Conservation (phyloP, 1,140 invertebrate genomes). For the Ostrea denselamellosa region DNA sequence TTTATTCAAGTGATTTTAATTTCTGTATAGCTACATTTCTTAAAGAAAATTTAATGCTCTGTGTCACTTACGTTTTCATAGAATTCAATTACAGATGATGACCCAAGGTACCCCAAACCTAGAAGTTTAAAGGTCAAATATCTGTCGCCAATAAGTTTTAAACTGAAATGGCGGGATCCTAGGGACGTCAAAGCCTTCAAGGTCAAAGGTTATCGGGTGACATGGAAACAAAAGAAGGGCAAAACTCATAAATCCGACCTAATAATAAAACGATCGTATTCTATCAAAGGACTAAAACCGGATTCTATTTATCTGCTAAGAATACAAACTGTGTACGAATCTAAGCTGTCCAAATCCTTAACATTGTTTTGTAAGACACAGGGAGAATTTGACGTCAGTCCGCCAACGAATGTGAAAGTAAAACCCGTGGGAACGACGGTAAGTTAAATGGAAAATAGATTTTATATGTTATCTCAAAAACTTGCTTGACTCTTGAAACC, state of each 20-base stretch:
- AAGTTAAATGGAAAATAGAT: neutral
- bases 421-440: constrained; percentile 44
- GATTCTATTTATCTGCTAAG: constrained; percentile 26
- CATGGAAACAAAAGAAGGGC: constrained; percentile 30
- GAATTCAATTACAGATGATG: neutral
- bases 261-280: constrained; percentile 37
- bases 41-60: no score
- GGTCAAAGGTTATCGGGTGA: constrained; percentile 30
- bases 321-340: constrained; percentile 3
- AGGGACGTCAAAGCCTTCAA: constrained; percentile 25
- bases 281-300: neutral
- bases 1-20: neutral
- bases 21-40: neutral
- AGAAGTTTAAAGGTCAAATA: constrained; percentile 27
- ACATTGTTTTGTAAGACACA: constrained; percentile 11
- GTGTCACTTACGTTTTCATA: no score
- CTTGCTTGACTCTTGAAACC: no score
- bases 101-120: constrained; percentile 11
- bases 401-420: neutral
- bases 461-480: no score
- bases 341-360: neutral
- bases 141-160: constrained; percentile 30
- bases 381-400: neutral
- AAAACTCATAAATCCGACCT: neutral
- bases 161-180: constrained; percentile 47